Conservation (phyloP, 2,888 invertebrate genomes). For the Augiades crinisus region DNA sequence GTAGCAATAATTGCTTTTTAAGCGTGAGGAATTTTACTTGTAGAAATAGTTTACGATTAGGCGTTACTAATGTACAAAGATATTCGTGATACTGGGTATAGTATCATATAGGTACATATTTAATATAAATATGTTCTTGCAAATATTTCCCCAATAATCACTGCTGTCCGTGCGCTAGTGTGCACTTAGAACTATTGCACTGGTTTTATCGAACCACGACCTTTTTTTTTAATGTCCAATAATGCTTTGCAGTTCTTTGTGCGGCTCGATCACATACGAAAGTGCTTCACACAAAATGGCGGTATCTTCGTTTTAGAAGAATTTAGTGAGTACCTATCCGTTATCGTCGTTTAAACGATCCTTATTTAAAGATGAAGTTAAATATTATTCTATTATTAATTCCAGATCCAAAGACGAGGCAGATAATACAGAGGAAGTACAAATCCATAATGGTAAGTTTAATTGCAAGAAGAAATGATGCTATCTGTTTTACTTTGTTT, state of each 20-base stretch:
- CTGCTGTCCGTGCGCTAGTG: neutral
- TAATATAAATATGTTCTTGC: too few species aligned
- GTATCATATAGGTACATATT: too few species aligned
- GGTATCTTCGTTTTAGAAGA: conserved; percentile 99
- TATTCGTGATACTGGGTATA: too few species aligned
- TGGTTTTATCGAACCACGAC: neutral
- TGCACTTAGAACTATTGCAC: neutral
- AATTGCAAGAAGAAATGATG: neutral
- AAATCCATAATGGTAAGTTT: conserved; percentile 97
- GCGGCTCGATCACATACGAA: conserved; percentile 98
- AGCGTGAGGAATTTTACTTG: neutral
- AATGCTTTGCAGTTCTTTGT: conserved; percentile 97
- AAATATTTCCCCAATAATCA: neutral
- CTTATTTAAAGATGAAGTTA: neutral
- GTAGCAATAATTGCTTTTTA: neutral
- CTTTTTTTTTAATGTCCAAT: neutral
- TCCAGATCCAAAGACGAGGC: conserved; percentile 98
- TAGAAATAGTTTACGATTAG: neutral
- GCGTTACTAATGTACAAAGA: neutral
- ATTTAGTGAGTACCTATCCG: conserved; percentile 93
- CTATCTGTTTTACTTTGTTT: conserved; percentile 27
- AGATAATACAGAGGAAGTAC: conserved; percentile 97
- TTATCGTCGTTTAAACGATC: neutral
- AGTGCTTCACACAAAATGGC: conserved; percentile 99
- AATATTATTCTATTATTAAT: conserved; percentile 39